Evolutionary conservation across 2,113 vertebrate species (phyloP), one percentile per base, ranked within the genome.

Genomic region (Perca flavescens): DNA sequence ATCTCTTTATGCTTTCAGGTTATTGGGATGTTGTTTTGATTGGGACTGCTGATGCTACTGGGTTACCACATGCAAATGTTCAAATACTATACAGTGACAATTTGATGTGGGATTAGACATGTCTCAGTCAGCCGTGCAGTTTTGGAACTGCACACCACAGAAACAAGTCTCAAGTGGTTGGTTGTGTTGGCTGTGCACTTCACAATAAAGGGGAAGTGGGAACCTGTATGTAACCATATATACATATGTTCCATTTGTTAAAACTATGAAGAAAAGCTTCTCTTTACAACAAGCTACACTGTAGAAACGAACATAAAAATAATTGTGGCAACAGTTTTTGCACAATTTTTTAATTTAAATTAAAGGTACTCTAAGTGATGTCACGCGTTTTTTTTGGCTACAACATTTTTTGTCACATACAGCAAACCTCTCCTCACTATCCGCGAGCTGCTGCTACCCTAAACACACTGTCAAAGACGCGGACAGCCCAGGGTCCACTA

Each of bases 121-220:
- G 13, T 10, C 7, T 36, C 56, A 60, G 65, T 54, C 49, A 46
- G n/a, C 22, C 3, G 0, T 25, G 9, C 13, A 63, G n/a, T 25
- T 34, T 63, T 21, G 8, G 11, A 50, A 28, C 4, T 43, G 7
- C 6, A 16, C 3, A 21, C 34, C 60, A 58, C 36, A 34, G 43
- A 64, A 52, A 53, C 19, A n/a, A 28, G 28, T 70, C 50, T 53
- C 3, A 43, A 57, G 11, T 19, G 19, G 66, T 22, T 47, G 21
- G 31, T 22, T 49, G 31, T 11, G 25, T 15, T 82, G 9, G n/a
- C 12, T 2, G 16, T 28, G 36, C 21, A 1, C 3, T 36, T 6
- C 21, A 25, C 1, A 1, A 69, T 67, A 77, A 76, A 57, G 46
- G 13, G 0, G 80, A 83, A 87, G 76, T 73, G 17, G 47, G 3